These are phyloP conservation scores for Mythimna vitellina DNA, from an alignment of 2,888 invertebrate species.

Conservation along the genomic window DNA sequence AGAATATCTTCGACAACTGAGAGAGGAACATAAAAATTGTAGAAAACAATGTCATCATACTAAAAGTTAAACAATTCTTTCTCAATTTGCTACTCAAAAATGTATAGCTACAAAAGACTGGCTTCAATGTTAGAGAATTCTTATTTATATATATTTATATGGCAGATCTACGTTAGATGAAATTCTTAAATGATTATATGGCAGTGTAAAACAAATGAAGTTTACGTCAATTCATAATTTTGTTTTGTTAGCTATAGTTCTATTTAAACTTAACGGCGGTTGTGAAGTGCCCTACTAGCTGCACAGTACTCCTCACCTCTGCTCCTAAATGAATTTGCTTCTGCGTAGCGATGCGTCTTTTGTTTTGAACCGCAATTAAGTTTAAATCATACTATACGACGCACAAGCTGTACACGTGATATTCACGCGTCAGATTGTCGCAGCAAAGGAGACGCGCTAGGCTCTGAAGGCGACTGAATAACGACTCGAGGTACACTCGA, in stretches of 20 bases:
- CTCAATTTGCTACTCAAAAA: neutral
- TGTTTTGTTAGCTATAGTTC: neutral
- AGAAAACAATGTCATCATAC: neutral
- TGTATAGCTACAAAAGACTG: neutral
- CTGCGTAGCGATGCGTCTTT: neutral
- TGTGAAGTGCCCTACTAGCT: neutral
- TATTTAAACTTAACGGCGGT: neutral
- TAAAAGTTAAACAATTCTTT: neutral
- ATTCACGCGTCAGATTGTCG: conserved; percentile 22
- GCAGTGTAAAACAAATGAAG: conserved; percentile 21
- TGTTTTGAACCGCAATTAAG: neutral
- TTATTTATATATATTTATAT: neutral
- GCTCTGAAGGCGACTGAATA: conserved; percentile 78
- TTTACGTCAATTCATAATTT: neutral
- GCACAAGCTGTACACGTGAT: neutral
- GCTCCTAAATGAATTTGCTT: neutral
- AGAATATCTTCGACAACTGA: neutral
- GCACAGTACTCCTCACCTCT: neutral
- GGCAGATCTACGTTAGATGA: conserved; percentile 10
- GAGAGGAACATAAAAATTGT: too few relatives aligned
- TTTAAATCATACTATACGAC: neutral
- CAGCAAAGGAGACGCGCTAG: conserved; percentile 62
- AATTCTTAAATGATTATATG: conserved; percentile 4
- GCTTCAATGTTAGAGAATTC: neutral
- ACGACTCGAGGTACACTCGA: conserved; percentile 71